phyloP scores from a whole-genome alignment of 2,888 invertebrate species.

The Tipula vernalis region DNA sequence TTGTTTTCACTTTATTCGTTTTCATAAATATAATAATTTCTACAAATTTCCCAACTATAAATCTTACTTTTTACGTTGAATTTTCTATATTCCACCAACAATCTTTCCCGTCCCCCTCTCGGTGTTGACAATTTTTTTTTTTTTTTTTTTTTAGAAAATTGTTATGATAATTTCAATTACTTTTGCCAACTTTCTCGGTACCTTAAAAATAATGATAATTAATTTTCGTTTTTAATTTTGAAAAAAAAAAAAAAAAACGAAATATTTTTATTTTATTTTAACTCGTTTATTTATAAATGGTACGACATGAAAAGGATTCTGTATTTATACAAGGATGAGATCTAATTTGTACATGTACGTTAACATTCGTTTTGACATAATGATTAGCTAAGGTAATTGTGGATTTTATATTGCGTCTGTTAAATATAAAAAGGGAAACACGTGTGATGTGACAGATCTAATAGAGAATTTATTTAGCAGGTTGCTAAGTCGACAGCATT shows the following conservation, averaged over 20 bases:
- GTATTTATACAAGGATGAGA: background rate
- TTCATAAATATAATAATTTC: background rate
- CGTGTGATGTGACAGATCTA: no score
- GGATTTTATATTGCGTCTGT: background rate
- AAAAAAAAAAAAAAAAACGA: background rate
- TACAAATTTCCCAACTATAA: background rate
- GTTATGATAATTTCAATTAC: background rate
- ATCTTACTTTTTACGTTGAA: background rate
- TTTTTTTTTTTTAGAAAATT: background rate
- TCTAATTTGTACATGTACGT: background rate
- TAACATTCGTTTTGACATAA: background rate
- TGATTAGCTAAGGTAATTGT: background rate
- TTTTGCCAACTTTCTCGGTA: background rate
- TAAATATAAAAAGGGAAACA: no score
- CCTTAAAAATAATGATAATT: background rate
- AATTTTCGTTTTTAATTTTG: background rate
- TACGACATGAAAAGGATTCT: background rate
- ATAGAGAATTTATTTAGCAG: no score
- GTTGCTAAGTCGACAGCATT: no score
- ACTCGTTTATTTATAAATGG: background rate
- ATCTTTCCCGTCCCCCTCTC: background rate
- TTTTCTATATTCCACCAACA: background rate
- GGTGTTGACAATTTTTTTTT: background rate
- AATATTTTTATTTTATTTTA: background rate
- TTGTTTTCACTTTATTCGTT: background rate